phyloP scores from a whole-genome alignment of 2,797 vertebrate genomes.

The Phylloscopus collybita region DNA sequence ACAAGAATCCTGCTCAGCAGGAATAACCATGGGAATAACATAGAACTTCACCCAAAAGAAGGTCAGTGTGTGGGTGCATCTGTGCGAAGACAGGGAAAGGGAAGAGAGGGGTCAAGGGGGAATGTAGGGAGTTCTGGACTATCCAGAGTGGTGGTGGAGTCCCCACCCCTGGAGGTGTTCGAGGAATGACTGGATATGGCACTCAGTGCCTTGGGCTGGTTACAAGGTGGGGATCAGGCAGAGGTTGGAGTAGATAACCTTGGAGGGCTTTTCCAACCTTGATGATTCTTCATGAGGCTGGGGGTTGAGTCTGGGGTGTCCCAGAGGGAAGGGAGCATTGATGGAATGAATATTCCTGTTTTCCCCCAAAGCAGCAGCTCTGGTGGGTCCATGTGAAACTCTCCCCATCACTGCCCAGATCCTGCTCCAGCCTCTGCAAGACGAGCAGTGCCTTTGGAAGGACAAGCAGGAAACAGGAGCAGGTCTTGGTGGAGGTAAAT shows the following conservation, averaged over 20 bases:
- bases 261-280: neutral
- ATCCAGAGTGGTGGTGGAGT: fast-evolving
- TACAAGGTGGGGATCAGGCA: neutral
- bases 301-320: neutral
- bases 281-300: neutral
- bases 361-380: neutral
- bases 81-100: fast-evolving
- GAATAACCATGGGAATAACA: neutral
- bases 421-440: neutral
- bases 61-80: neutral
- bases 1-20: neutral
- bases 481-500: neutral
- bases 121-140: neutral
- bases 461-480: neutral
- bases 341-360: neutral
- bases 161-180: neutral
- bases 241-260: fast-evolving
- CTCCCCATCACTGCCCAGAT: neutral
- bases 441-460: neutral
- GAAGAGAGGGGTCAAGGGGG: fast-evolving
- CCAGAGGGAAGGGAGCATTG: neutral
- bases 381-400: fast-evolving
- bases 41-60: neutral
- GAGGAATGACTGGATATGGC: neutral
- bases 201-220: too few species aligned